Evolutionary conservation across 2,888 invertebrate genomes (phyloP), one percentile per base, ranked within the genome.

Genomic region (Torymus aiolomorphi): DNA sequence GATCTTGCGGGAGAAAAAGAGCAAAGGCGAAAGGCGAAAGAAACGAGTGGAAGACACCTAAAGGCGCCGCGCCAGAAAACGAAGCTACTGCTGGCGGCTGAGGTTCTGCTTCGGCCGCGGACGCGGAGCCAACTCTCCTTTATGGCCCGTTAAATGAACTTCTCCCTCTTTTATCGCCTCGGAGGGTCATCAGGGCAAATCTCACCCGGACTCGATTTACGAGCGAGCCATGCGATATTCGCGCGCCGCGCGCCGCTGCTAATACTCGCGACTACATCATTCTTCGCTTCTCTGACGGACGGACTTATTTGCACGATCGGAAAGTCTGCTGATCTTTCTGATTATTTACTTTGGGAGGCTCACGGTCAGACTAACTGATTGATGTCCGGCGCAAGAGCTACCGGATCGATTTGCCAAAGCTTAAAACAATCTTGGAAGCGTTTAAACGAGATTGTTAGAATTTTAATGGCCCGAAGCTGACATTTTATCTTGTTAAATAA

Each of bases 111-210:
- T 51, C 16, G 14, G 65, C 49, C 16, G 16, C 52, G 52, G n/a
- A 14, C 49, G 63, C 56, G 14, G 61, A 31, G 63, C 57, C 70
- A 82, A 82, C 83, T 83, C 81, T 86, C 84, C 84, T 87, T 89
- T 89, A 89, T 87, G 84, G 88, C 85, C 88, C 86, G 88, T 88
- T 88, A 89, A 89, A 90, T 89, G 89, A 88, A 88, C 88, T 89
- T 85, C 85, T 86, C 85, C 86, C 85, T 86, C 88, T 88, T 89
- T 89, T 89, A 89, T 88, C 88, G 86, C 82, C 83, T 84, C 80
- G 83, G 79, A 83, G 85, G 88, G 86, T 88, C 87, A 86, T 88
- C 86, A 85, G 84, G 84, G 84, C 84, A 82, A 83, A 85, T 83
- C 84, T 86, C 84, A 83, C 67, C 59, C 83, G 73, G 81, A 72